These are phyloP conservation scores for Drosophila merina DNA, from an alignment of 2,888 invertebrate genomes.

Conservation along the genomic window DNA sequence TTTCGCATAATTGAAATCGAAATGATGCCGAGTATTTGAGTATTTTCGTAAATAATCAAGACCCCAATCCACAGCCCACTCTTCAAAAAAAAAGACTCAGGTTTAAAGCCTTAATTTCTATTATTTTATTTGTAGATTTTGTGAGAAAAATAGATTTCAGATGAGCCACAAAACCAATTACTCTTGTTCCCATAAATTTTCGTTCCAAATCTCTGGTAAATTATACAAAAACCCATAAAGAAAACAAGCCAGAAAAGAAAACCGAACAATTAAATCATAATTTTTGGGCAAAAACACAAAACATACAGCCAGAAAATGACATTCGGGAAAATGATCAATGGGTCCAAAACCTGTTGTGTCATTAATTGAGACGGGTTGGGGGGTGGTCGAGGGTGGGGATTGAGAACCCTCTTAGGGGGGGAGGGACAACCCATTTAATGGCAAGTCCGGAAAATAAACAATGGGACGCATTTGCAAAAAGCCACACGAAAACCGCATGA, in stretches of 20 bases:
- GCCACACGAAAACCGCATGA: constrained; percentile 78
- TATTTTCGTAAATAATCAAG: no score
- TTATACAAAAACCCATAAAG: constrained; percentile 3
- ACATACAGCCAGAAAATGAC: background rate
- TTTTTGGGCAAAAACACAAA: constrained; percentile 21
- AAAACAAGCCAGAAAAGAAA: constrained; percentile 1
- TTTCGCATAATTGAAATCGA: constrained; percentile 78
- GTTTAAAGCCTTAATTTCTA: no score
- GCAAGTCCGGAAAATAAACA: constrained; percentile 12
- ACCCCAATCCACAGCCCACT: no score
- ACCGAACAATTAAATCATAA: constrained; percentile 40
- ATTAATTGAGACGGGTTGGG: constrained; percentile 32
- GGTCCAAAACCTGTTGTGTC: constrained; percentile 34
- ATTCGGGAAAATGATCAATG: constrained; percentile 23
- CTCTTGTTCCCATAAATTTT: constrained; percentile 5
- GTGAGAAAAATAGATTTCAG: background rate
- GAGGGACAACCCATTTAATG: no score
- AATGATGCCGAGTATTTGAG: constrained; percentile 23
- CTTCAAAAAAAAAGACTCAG: no score
- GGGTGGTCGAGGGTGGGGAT: background rate
- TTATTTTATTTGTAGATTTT: no score
- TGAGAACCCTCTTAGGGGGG: background rate
- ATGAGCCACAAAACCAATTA: constrained; percentile 3
- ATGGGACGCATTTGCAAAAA: constrained; percentile 74
- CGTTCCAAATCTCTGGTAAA: background rate